Percentiles rank a stretch among this genome's conserved stretches.
phyloP scores from a whole-genome alignment of 1,140 invertebrate species.

The Caenorhabditis latens region DNA sequence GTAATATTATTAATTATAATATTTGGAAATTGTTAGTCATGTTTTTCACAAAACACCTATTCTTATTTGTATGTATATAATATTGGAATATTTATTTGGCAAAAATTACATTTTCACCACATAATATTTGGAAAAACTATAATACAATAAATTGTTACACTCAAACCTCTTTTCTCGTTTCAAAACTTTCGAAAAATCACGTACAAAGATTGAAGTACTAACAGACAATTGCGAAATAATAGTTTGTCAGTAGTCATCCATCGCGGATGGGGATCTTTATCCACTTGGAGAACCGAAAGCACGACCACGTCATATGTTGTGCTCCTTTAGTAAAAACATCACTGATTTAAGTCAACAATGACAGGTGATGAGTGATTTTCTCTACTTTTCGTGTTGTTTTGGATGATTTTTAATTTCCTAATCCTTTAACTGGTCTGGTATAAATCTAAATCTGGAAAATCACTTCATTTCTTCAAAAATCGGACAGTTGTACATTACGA shows the following conservation, averaged over 20 bases:
- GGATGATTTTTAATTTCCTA: constrained; percentile 41
- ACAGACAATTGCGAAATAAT: constrained; percentile 26
- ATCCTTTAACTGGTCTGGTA: not conserved
- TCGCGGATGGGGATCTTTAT: constrained; percentile 8
- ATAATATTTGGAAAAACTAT: not conserved
- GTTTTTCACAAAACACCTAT: not conserved
- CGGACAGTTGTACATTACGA: not conserved
- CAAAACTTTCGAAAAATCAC: not conserved
- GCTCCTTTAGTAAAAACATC: constrained; percentile 50
- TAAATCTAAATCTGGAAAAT: no score
- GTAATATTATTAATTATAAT: constrained; percentile 17
- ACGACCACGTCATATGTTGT: constrained; percentile 56
- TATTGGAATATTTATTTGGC: constrained; percentile 26
- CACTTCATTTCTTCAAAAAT: no score
- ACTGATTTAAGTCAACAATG: constrained; percentile 43
- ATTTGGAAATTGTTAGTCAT: constrained; percentile 10
- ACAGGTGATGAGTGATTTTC: constrained; percentile 52
- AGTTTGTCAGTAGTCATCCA: constrained; percentile 33
- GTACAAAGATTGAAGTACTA: constrained; percentile 15
- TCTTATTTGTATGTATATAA: constrained; percentile 7
- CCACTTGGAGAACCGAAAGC: constrained; percentile 50
- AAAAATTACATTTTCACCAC: not conserved
- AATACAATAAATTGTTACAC: not conserved
- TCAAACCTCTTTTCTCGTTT: not conserved
- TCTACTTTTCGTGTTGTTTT: constrained; percentile 35